phyloP scores from a whole-genome alignment of 2,113 vertebrate species.

The Phalacrocorax carbo region DNA sequence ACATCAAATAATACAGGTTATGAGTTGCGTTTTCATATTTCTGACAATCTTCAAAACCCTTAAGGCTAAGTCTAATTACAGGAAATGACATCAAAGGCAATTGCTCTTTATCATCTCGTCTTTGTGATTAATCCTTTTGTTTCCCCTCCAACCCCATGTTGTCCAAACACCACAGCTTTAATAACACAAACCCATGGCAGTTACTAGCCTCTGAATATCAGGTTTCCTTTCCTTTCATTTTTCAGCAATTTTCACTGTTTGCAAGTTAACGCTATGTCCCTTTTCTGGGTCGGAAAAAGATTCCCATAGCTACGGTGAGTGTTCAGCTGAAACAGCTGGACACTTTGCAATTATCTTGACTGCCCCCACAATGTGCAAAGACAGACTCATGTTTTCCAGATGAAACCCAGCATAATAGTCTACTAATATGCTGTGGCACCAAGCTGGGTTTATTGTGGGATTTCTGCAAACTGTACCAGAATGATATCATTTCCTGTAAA shows the following conservation, averaged over 20 bases:
- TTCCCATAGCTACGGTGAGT: conserved; percentile 21
- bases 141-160: neutral
- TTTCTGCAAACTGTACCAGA: conserved; percentile 70
- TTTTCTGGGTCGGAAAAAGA: conserved; percentile 48
- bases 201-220: neutral
- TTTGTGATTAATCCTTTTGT: neutral
- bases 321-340: conserved; percentile 70
- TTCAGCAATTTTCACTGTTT: conserved; percentile 69
- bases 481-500: conserved; percentile 79
- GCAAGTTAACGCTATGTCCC: conserved; percentile 61
- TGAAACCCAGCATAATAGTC: conserved; percentile 52
- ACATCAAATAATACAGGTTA: conserved; percentile 25
- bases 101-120: neutral
- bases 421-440: conserved; percentile 66
- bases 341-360: conserved; percentile 66
- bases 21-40: neutral
- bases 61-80: conserved; percentile 33
- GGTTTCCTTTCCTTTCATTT: conserved; percentile 39
- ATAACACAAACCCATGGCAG: neutral
- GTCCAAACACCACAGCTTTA: conserved; percentile 34
- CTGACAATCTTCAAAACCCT: neutral
- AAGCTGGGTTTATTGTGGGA: conserved; percentile 78
- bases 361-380: conserved; percentile 36
- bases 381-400: conserved; percentile 64
- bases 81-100: conserved; percentile 57